Evolutionary conservation across 2,113 vertebrate genomes (phyloP).

Genomic region (Passerina amoena): DNA sequence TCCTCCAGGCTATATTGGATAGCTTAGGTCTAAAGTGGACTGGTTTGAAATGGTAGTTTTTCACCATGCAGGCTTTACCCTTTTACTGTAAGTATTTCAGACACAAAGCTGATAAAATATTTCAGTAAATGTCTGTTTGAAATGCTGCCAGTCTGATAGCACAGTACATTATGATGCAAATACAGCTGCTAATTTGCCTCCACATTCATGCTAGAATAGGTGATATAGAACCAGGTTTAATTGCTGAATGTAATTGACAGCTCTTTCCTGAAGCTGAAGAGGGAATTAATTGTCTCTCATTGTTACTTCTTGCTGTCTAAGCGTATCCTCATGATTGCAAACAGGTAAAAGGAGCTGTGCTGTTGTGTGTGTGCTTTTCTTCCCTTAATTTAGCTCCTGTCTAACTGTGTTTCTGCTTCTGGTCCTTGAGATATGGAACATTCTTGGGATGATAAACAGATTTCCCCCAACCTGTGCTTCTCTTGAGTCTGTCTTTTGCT

Average conservation of each 20-base stretch:
- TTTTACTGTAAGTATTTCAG: constrained; percentile 19
- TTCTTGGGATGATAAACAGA: background rate
- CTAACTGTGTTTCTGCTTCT: background rate
- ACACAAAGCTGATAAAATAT: background rate
- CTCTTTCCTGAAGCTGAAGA: background rate
- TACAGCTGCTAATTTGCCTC: background rate
- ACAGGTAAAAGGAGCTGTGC: background rate
- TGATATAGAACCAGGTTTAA: constrained; percentile 34
- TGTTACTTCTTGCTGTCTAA: background rate
- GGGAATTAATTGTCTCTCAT: background rate
- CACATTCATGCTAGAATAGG: constrained; percentile 18
- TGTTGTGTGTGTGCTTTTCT: background rate
- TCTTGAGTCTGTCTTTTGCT: background rate
- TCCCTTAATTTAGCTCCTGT: background rate
- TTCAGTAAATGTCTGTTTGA: constrained; percentile 14
- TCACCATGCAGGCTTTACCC: background rate
- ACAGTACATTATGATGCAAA: constrained; percentile 57
- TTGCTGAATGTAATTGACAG: background rate
- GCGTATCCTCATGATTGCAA: background rate
- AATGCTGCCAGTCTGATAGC: constrained; percentile 35
- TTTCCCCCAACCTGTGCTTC: background rate
- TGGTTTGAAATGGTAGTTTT: constrained; percentile 10
- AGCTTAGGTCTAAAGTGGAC: background rate
- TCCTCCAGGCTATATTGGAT: background rate
- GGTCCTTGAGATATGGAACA: background rate